Conservation (phyloP, 1,140 invertebrate genomes). For the Pentalonia nigronervosa region DNA sequence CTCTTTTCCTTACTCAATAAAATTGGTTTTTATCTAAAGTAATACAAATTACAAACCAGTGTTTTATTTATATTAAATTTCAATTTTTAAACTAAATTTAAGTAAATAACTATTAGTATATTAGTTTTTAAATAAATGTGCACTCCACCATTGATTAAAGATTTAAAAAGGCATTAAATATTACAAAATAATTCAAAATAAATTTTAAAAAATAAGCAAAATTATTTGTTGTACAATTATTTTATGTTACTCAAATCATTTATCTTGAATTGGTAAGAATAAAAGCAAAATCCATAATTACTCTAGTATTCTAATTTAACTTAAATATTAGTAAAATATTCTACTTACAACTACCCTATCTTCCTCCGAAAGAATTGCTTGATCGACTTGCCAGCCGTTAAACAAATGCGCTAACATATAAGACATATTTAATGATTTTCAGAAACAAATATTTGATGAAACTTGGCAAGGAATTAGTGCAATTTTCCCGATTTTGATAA, state of each 20-base stretch:
- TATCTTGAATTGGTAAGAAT: too few relatives aligned
- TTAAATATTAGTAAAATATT: neutral
- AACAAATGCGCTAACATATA: conserved; percentile 99
- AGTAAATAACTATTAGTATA: neutral
- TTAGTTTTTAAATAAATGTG: neutral
- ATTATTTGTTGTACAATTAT: too few relatives aligned
- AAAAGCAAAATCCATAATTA: neutral
- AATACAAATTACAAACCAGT: neutral
- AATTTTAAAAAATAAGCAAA: too few relatives aligned
- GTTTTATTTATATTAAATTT: neutral
- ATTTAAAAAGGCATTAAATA: too few relatives aligned
- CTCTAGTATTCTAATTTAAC: neutral
- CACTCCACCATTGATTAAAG: too few relatives aligned
- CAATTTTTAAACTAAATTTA: neutral
- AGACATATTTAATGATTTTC: conserved; percentile 76
- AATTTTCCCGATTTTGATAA: too few relatives aligned
- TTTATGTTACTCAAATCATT: too few relatives aligned
- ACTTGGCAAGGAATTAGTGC: too few relatives aligned
- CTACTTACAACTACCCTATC: conserved; percentile 88
- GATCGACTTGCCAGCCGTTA: conserved; percentile 99
- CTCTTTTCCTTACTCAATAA: neutral
- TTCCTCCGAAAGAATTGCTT: conserved; percentile 97
- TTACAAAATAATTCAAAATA: too few relatives aligned
- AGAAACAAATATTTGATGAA: too few relatives aligned
- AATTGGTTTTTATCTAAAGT: neutral